Evolutionary conservation across 2,797 vertebrate genomes (phyloP), one percentile per base, ranked within the genome.

Genomic region (Crenuchus spilurus): DNA sequence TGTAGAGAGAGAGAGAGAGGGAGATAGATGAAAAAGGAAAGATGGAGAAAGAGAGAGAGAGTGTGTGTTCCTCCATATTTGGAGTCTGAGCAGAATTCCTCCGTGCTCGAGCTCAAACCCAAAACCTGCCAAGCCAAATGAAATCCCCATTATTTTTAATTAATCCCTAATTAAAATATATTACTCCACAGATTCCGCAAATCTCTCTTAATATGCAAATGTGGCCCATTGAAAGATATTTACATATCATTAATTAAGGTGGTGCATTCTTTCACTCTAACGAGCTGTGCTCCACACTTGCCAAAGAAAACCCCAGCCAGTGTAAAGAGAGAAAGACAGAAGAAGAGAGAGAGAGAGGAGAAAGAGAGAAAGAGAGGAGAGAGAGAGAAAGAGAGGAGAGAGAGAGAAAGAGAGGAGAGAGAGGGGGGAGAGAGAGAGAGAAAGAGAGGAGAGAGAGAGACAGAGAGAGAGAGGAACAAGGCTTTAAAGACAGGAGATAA

Each of bases 151-250:
- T 98, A 98, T 98, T 98, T 99, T 97, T 97, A 98, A 99, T 99
- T 98, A 98, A 99, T 98, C 96, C 96, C 96, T 99, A 98, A 99
- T 99, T 99, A 99, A 98, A 99, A 99, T 99, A 98, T 98, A 99
- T 99, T 98, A 98, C 96, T 97, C 96, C 94, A 92, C 95, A 97
- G 96, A 99, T 99, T 97, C 95, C 86, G 92, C 96, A 98, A 98
- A 98, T 98, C 97, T 98, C 96, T 97, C 96, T 99, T 98, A 98
- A 98, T 98, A 99, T 98, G 96, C 95, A 98, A 98, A 99, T 98
- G 94, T 79, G 82, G 94, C 95, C 95, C 96, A 98, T 97, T 97
- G 95, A 97, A 98, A 96, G 96, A 98, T 99, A 99, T 98, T 99
- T 99, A 99, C 97, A 99, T 98, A 97, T 97, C 95, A 98, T 99